Percentiles rank a stretch among this genome's conserved stretches.
phyloP scores from a whole-genome alignment of 2,797 vertebrate species.

The Scomberomorus guttatus region DNA sequence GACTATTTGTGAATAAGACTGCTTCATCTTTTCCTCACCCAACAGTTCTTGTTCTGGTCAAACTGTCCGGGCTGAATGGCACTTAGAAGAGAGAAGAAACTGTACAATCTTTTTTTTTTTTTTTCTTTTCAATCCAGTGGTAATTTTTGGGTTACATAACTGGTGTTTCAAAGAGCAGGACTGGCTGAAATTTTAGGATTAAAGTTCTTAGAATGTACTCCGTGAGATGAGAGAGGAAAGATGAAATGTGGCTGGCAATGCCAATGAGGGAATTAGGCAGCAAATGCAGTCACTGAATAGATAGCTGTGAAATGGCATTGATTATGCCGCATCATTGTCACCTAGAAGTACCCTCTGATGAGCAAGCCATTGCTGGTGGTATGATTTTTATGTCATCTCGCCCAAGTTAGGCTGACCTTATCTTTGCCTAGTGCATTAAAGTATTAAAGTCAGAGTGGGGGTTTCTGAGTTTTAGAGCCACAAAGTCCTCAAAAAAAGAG shows the following conservation, averaged over 20 bases:
- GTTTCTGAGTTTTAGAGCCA: slow-evolving; percentile 23
- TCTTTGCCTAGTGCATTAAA: slow-evolving; percentile 44
- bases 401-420: slow-evolving; percentile 56
- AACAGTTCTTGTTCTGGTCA: slow-evolving; percentile 46
- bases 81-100: slow-evolving; percentile 22
- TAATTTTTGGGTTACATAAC: slow-evolving; percentile 53
- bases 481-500: slow-evolving; percentile 17
- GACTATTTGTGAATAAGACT: slow-evolving; percentile 52
- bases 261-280: slow-evolving; percentile 67
- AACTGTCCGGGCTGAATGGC: slow-evolving; percentile 26
- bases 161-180: slow-evolving; percentile 54
- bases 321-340: slow-evolving; percentile 59
- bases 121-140: slow-evolving; percentile 33
- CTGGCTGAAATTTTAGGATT: slow-evolving; percentile 64
- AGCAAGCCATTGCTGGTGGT: slow-evolving; percentile 32
- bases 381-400: slow-evolving; percentile 54
- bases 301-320: slow-evolving; percentile 61
- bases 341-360: slow-evolving; percentile 44
- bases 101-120: slow-evolving; percentile 24
- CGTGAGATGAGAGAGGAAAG: slow-evolving; percentile 38
- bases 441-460: slow-evolving; percentile 27
- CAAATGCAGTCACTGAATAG: slow-evolving; percentile 43
- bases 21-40: slow-evolving; percentile 32
- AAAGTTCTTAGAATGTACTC: slow-evolving; percentile 58
- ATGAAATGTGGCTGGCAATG: slow-evolving; percentile 46